phyloP scores from a whole-genome alignment of 1,140 invertebrate genomes.

The Belonocnema kinseyi region DNA sequence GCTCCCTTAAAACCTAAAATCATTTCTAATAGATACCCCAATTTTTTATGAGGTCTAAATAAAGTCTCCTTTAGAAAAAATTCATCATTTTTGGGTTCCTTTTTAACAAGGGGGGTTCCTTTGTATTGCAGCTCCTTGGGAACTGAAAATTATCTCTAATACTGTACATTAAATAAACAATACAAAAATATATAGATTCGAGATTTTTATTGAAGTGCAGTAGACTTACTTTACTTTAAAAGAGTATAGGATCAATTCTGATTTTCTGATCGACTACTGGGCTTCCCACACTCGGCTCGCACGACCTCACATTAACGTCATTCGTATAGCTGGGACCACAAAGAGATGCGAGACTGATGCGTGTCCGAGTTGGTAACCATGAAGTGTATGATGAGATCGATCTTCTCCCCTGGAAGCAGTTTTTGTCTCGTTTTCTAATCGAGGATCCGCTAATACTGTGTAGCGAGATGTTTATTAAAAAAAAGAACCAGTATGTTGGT shows the following conservation, averaged over 20 bases:
- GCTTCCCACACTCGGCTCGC: constrained; percentile 68
- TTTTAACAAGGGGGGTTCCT: too few species aligned
- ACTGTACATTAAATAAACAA: too few species aligned
- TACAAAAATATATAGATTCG: background rate
- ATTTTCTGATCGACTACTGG: constrained; percentile 43
- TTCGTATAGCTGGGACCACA: constrained; percentile 51
- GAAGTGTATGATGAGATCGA: constrained; percentile 31
- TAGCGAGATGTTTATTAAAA: constrained; percentile 33
- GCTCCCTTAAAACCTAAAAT: too few species aligned
- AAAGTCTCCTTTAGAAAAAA: too few species aligned
- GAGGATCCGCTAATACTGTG: constrained; percentile 23
- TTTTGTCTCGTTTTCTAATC: constrained; percentile 23
- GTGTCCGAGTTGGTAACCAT: constrained; percentile 59
- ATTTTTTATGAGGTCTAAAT: too few species aligned
- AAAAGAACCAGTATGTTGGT: constrained; percentile 14
- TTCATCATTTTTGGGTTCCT: too few species aligned
- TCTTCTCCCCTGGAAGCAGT: constrained; percentile 11
- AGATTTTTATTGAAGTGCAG: background rate
- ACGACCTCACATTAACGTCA: constrained; percentile 63
- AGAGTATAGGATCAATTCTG: background rate
- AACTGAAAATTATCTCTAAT: too few species aligned
- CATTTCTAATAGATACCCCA: too few species aligned
- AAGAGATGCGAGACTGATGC: constrained; percentile 63
- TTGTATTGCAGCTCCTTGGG: too few species aligned
- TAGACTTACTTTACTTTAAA: background rate